phyloP scores from a whole-genome alignment of 2,888 invertebrate species.

The Troides oblongomaculatus region DNA sequence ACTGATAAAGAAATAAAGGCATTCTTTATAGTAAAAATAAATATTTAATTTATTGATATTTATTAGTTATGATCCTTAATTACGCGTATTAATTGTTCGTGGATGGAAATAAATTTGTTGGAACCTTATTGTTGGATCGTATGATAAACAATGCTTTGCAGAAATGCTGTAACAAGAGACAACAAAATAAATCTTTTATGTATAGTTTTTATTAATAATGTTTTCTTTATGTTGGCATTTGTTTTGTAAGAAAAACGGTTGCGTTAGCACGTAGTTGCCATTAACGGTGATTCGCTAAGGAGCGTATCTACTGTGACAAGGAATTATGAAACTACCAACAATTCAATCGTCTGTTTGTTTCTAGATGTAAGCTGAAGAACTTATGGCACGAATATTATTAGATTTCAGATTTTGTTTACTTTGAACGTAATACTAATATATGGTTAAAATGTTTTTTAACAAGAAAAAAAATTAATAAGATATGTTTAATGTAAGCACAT shows the following conservation, averaged over 20 bases:
- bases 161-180: slow-evolving; percentile 6
- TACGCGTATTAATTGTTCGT: not conserved
- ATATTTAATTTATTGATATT: too few relatives aligned
- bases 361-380: not conserved
- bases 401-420: not conserved
- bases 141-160: not conserved
- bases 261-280: slow-evolving; percentile 26
- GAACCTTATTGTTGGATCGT: not conserved
- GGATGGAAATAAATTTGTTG: not conserved
- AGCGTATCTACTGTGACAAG: not conserved
- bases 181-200: slow-evolving; percentile 8
- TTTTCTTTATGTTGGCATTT: slow-evolving; percentile 16
- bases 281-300: slow-evolving; percentile 21
- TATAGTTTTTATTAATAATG: slow-evolving; percentile 12
- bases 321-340: slow-evolving; percentile 13
- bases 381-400: not conserved
- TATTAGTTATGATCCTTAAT: too few relatives aligned
- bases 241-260: slow-evolving; percentile 13
- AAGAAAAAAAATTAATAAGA: not conserved
- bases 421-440: too few relatives aligned
- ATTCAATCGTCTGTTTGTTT: not conserved
- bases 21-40: too few relatives aligned
- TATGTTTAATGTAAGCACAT: not conserved
- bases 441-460: too few relatives aligned
- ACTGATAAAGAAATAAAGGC: too few relatives aligned